Base-by-base conservation (phyloP, 2,888 invertebrate genomes). In the Scrobipalpa costella region DNA sequence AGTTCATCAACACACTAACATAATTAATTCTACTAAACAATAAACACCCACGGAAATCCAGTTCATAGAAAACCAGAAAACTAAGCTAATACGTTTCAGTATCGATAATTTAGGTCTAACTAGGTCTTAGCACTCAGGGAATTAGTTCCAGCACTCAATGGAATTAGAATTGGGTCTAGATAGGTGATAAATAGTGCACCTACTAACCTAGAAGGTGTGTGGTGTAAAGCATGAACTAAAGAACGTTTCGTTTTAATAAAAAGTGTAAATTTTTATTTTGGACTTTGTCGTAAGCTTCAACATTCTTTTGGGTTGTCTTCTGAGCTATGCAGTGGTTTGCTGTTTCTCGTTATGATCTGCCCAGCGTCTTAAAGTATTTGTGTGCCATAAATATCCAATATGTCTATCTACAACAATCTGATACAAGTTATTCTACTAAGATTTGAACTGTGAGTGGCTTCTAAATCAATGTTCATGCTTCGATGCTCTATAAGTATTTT, bases 141-240 rank as follows among this genome's bases (percentile, higher is more conserved):
- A 33, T 55, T 52, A 52, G 27, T 33, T 55, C 27, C 17, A 58
- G 58, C 68, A 67, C 68, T 68, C 55, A 63, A 40, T 27, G 55
- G 67, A 72, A 76, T 70, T 71, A 55, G 55, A 15, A 15, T 34
- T 34, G 70, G 69, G 70, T 71, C 68, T 70, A 64, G 57, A 67
- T 70, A 68, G 71, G 68, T 60, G 21, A 64, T 71, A 69, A 71
- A 71, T 64, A 61, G 64, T 63, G 47, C 67, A 70, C 64, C 71
- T 72, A 68, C 66, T 55, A 34, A n/a, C 19, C 7, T 19, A 27
- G 27, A 27, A 5, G 21, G n/a, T 15, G 44, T n/a, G 44, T 44
- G 44, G 44, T 44, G 44, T 44, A 7, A n/a, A 3, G 0, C 44
- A 44, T 5, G 15, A 7, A 6, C 11, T 3, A 40, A 40, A n/a